phyloP scores from a whole-genome alignment of 2,797 vertebrate genomes.

The Cryptoblepharus egeriae region DNA sequence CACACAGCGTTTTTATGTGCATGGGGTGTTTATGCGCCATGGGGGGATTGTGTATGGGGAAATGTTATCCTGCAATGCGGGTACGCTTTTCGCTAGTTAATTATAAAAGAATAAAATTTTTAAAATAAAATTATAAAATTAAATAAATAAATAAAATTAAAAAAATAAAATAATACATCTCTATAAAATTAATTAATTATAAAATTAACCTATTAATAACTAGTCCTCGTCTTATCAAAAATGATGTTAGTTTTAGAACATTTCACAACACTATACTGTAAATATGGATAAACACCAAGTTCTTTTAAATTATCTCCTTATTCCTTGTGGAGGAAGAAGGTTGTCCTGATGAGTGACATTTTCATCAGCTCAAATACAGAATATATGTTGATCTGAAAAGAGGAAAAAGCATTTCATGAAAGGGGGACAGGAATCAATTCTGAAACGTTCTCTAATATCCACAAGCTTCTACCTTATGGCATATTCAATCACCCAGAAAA shows the following conservation, averaged over 20 bases:
- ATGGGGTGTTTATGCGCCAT: too few species aligned
- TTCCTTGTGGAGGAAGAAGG: slow-evolving; percentile 18
- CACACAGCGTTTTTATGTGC: too few species aligned
- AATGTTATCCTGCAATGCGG: too few species aligned
- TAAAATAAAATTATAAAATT: too few species aligned
- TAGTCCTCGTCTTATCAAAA: slow-evolving; percentile 26
- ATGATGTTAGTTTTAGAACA: slow-evolving; percentile 18
- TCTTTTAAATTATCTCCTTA: slow-evolving; percentile 20
- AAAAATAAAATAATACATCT: too few species aligned
- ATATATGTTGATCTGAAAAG: slow-evolving; percentile 26
- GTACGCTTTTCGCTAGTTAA: too few species aligned
- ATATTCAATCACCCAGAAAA: slow-evolving; percentile 62
- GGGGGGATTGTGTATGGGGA: too few species aligned
- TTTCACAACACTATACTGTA: slow-evolving; percentile 32
- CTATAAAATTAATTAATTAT: too few species aligned
- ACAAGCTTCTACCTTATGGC: slow-evolving; percentile 55
- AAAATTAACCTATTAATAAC: too few species aligned
- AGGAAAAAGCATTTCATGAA: slow-evolving; percentile 37
- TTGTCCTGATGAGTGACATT: not conserved
- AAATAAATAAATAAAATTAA: too few species aligned
- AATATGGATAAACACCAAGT: slow-evolving; percentile 18
- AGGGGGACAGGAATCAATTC: slow-evolving; percentile 42
- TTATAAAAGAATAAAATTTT: too few species aligned
- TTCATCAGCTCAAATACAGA: slow-evolving; percentile 2
- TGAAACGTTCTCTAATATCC: slow-evolving; percentile 37